Evolutionary conservation across 1,140 invertebrate species (phyloP), one percentile per base, ranked within the genome.

Genomic region (Luehdorfia chinensis): DNA sequence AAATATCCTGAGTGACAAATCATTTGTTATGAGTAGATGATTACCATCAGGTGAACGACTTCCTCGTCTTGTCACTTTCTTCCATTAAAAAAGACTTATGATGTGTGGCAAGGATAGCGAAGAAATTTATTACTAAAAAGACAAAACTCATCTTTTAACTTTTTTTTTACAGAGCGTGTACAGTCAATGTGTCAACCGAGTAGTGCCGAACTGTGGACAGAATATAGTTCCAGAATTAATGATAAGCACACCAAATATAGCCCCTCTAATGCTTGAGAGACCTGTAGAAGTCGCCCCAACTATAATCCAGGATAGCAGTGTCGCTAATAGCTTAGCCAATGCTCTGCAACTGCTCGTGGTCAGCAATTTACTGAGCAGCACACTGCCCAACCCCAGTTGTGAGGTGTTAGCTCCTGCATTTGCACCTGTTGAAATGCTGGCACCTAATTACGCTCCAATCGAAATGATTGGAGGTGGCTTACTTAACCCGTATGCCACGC

Each of bases 311-410:
- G 79, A 84, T 8, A 74, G 68, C 16, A 68, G 73, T 4, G 71
- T 84, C 1, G 74, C 76, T 2, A 80, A 84, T 27, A 78, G 73
- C 18, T 41, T 84, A 12, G 79, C 72, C 0, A 77, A 80, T 47
- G 70, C 79, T 3, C 31, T 84, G 12, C 76, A 83, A 50, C 32
- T 83, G n/a, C 36, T 84, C 4, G 71, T 84, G 1, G 76, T 84
- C 0, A 84, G 79, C 55, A 84, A 69, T 43, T 36, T 84, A 1
- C 27, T 80, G 0, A 66, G 67, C 34, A 73, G 63, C 19, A 80
- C 75, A 0, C 47, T 83, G 6, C 75, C 75, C 2, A 53, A 50
- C 0, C 50, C 53, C 1, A 28, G 15, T 8, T 43, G 39, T 43
- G 39, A 43, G 39, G 25, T 43, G 13, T n/a, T 43, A 8, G 39